Percentiles rank a stretch among this genome's conserved stretches.
Evolutionary conservation across 2,888 invertebrate genomes (phyloP).

Genomic region (Drosophila longiperda): DNA sequence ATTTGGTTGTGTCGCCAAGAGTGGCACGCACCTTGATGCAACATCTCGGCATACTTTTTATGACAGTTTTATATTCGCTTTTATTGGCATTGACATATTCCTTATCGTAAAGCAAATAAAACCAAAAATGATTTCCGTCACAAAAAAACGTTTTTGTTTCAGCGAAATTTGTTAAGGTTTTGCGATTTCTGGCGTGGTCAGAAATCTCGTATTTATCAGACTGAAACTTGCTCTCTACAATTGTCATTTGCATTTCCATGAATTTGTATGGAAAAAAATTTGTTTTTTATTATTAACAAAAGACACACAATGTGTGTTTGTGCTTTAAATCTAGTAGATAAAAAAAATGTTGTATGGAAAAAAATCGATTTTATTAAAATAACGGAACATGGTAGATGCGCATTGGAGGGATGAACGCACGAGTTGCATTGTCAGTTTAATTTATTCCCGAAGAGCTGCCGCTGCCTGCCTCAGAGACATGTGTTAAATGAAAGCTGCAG

Average conservation of each 20-base stretch:
- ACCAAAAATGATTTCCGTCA: constrained; percentile 61
- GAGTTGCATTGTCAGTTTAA: constrained; percentile 62
- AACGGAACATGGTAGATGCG: constrained; percentile 42
- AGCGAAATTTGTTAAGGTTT: constrained; percentile 12
- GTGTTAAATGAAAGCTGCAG: constrained; percentile 60
- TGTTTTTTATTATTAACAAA: constrained; percentile 34
- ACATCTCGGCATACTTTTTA: constrained; percentile 61
- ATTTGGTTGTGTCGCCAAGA: constrained; percentile 40
- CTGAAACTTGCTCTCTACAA: constrained; percentile 14
- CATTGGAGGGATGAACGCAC: constrained; percentile 29
- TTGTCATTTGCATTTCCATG: constrained; percentile 40
- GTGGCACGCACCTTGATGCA: constrained; percentile 53
- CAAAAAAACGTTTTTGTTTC: constrained; percentile 33
- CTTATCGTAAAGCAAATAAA: constrained; percentile 63
- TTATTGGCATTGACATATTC: constrained; percentile 70
- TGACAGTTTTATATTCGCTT: constrained; percentile 65
- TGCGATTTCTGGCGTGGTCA: constrained; percentile 6
- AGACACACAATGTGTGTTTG: constrained; percentile 19
- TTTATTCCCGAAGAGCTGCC: constrained; percentile 49
- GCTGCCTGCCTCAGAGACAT: constrained; percentile 36
- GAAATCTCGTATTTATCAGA: neutral
- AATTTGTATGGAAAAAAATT: constrained; percentile 24
- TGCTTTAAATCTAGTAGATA: neutral
- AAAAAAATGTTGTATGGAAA: neutral
- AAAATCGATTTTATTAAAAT: constrained; percentile 58